Conservation (phyloP, 2,797 vertebrate species). For the Hydrophis major region DNA sequence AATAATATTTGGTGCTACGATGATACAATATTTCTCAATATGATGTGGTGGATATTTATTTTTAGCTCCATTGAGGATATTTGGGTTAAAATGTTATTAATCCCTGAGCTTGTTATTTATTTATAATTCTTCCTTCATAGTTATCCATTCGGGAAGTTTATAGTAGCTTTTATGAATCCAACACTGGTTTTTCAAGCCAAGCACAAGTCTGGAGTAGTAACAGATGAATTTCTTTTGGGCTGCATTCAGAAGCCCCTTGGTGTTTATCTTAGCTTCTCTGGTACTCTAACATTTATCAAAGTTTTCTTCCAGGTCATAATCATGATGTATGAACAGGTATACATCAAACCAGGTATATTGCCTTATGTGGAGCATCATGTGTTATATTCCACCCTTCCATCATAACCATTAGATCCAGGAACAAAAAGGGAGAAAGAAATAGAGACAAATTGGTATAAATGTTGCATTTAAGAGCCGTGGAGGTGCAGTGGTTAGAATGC, state of each 20-base stretch:
- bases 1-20: constrained; percentile 14
- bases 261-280: neutral
- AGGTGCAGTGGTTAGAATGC: neutral
- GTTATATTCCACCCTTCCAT: neutral
- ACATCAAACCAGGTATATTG: neutral
- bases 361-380: neutral
- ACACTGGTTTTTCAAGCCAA: neutral
- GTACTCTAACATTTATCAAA: neutral
- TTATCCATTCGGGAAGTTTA: neutral
- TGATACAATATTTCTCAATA: neutral
- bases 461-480: neutral
- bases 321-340: neutral
- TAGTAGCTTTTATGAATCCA: neutral
- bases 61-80: constrained; percentile 3
- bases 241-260: neutral
- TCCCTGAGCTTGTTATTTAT: neutral
- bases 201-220: neutral
- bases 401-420: neutral
- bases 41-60: neutral
- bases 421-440: neutral
- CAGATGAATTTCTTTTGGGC: neutral
- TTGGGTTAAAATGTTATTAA: neutral
- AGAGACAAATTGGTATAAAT: too few relatives aligned
- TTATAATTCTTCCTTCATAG: neutral
- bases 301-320: neutral